Conservation (phyloP, 37 sponge, comb jelly and placozoan genomes). For the Haliclona indistincta region DNA sequence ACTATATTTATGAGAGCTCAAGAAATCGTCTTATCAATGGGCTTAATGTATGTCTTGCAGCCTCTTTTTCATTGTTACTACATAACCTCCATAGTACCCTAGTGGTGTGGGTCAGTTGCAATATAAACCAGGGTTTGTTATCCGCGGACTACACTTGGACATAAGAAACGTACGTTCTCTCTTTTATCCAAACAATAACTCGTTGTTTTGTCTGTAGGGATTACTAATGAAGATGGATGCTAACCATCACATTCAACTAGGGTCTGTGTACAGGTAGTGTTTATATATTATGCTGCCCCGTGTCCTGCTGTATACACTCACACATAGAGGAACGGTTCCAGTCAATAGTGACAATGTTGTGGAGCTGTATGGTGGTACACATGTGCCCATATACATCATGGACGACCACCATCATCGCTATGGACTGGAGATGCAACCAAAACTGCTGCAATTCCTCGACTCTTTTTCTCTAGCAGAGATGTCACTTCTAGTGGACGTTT, state of each 20-base stretch:
- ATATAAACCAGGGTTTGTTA: constrained; percentile 86
- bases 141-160: constrained; percentile 94
- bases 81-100: constrained; percentile 65
- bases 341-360: constrained; percentile 61
- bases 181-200: not conserved
- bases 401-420: constrained; percentile 19
- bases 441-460: constrained; percentile 79
- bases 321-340: constrained; percentile 59
- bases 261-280: constrained; percentile 78
- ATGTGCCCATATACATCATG: constrained; percentile 74
- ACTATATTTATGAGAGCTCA: constrained; percentile 74
- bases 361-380: constrained; percentile 78
- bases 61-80: not conserved
- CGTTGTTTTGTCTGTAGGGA: constrained; percentile 38
- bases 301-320: not conserved
- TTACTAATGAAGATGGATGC: constrained; percentile 90
- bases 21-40: constrained; percentile 71
- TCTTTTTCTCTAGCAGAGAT: constrained; percentile 83
- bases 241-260: constrained; percentile 79
- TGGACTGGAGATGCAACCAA: not conserved
- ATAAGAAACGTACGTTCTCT: constrained; percentile 21
- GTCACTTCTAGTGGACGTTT: constrained; percentile 72
- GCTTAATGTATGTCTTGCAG: constrained; percentile 51
- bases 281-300: not conserved
- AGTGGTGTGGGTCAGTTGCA: constrained; percentile 40